Conservation (phyloP, 2,113 vertebrate genomes). For the Poeciliopsis prolifica region DNA sequence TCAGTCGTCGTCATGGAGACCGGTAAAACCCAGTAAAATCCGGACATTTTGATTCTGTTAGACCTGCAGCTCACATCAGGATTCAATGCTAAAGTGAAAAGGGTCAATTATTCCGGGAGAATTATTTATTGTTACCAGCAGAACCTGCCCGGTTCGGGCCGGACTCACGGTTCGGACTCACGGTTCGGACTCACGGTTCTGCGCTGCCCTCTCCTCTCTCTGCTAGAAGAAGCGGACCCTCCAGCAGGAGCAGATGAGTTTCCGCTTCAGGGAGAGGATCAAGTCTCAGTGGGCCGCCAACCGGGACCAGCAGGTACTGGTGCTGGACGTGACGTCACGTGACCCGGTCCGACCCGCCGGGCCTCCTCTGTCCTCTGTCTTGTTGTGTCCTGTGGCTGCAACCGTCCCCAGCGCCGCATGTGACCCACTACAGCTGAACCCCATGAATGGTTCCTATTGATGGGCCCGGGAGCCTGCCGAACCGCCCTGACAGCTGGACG, state of each 20-base stretch:
- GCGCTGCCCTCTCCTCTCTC: not conserved
- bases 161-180: not conserved
- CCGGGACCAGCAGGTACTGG: constrained; percentile 59
- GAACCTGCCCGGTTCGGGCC: not conserved
- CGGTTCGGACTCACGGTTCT: not conserved
- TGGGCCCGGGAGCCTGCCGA: not conserved
- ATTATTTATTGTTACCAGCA: no score
- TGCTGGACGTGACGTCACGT: no score
- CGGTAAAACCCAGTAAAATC: constrained; percentile 79
- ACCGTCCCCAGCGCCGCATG: not conserved
- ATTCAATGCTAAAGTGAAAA: no score
- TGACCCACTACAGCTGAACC: constrained; percentile 22
- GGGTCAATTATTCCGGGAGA: no score
- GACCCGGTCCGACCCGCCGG: not conserved
- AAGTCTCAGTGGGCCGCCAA: constrained; percentile 36
- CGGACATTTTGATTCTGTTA: no score
- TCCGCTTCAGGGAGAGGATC: constrained; percentile 74
- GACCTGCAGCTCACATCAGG: no score
- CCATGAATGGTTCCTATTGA: constrained; percentile 46
- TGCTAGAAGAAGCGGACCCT: constrained; percentile 69
- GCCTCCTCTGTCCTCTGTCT: not conserved
- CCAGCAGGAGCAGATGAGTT: constrained; percentile 75
- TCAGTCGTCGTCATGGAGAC: constrained; percentile 85
- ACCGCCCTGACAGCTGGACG: not conserved
- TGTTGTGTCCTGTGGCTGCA: not conserved